Percentiles rank a stretch among this genome's conserved stretches.
Evolutionary conservation across 2,113 vertebrate genomes (phyloP).

Genomic region (Sakesphorus luctuosus): DNA sequence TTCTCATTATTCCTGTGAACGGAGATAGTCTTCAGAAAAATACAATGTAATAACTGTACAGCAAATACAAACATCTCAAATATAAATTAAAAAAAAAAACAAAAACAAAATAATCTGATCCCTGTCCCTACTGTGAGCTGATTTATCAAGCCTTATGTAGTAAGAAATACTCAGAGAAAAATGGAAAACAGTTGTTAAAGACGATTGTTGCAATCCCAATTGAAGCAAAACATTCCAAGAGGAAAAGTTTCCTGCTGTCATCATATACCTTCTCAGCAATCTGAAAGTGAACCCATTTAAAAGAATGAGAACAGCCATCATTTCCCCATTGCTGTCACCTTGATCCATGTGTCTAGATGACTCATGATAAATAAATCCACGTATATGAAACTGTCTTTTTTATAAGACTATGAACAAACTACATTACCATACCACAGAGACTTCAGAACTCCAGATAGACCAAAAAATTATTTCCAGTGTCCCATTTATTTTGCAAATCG

Average conservation of each 20-base stretch:
- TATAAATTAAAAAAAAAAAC: not conserved
- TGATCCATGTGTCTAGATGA: not conserved
- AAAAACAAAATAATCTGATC: not conserved
- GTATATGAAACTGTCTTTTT: not conserved
- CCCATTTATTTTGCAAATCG: conserved; percentile 41
- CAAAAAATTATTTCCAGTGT: not conserved
- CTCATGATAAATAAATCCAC: conserved; percentile 7
- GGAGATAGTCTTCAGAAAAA: not conserved
- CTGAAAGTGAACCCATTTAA: conserved; percentile 15
- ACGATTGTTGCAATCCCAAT: not conserved
- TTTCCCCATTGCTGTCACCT: not conserved
- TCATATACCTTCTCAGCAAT: conserved; percentile 27
- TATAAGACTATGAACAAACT: not conserved
- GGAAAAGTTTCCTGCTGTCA: conserved; percentile 3
- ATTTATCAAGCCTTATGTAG: not conserved
- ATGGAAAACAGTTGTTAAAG: not conserved
- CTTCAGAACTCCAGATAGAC: not conserved
- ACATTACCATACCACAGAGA: not conserved
- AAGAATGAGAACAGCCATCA: conserved; percentile 35
- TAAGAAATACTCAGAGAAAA: not conserved
- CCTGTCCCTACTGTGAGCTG: not conserved
- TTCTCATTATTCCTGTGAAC: not conserved
- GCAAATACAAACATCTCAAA: not conserved
- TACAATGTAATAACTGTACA: not conserved
- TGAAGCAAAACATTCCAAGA: conserved; percentile 20